phyloP scores from a whole-genome alignment of 2,113 vertebrate species.

The Ursus arctos region DNA sequence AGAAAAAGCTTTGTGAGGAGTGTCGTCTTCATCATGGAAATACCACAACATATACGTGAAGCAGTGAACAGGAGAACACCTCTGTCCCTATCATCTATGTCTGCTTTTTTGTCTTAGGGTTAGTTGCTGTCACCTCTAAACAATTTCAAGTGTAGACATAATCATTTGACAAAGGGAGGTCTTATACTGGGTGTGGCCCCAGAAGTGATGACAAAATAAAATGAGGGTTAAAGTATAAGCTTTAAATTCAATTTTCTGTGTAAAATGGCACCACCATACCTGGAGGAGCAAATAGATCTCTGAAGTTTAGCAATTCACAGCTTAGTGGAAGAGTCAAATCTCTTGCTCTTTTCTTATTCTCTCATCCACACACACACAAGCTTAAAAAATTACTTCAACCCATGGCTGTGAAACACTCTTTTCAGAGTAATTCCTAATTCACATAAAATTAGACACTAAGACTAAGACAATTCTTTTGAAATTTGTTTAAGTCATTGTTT shows the following conservation, averaged over 20 bases:
- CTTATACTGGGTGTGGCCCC: neutral
- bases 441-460: constrained; percentile 44
- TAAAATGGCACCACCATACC: constrained; percentile 28
- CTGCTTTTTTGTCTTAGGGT: neutral
- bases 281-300: neutral
- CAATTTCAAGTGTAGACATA: constrained; percentile 33
- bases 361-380: constrained; percentile 21
- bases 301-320: constrained; percentile 35
- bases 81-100: neutral
- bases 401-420: neutral
- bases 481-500: constrained; percentile 49
- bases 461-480: constrained; percentile 52
- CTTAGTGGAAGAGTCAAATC: neutral
- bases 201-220: constrained; percentile 41
- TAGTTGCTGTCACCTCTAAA: neutral
- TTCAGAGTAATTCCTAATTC: constrained; percentile 31
- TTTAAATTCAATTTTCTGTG: constrained; percentile 37
- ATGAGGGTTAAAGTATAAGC: constrained; percentile 2
- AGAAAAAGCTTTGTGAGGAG: neutral
- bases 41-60: neutral
- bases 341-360: constrained; percentile 46
- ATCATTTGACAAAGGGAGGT: neutral
- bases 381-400: constrained; percentile 52
- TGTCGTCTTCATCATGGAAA: constrained; percentile 15
- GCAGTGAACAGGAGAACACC: neutral